Conservation (phyloP, 2,797 vertebrate species). For the Centroberyx gerrardi region DNA sequence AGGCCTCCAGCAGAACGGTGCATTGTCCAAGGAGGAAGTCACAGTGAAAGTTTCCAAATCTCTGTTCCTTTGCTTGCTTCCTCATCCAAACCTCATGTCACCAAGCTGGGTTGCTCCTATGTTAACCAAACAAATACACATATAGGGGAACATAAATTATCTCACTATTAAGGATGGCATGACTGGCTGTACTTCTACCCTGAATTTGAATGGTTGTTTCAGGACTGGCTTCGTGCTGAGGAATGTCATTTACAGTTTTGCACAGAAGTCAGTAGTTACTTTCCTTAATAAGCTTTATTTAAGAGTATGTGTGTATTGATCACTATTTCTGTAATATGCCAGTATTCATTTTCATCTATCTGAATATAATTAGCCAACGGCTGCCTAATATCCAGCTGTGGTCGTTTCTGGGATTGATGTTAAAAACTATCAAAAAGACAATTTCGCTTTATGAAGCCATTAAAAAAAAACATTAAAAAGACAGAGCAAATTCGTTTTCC, state of each 20-base stretch:
- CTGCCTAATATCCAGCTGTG: background rate
- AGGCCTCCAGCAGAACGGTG: slow-evolving; percentile 4
- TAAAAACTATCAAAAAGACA: background rate
- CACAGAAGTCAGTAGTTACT: background rate
- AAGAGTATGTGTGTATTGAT: background rate
- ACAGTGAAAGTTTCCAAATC: background rate
- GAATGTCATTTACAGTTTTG: background rate
- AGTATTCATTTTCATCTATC: too few relatives aligned
- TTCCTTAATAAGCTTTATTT: background rate
- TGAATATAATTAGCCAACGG: too few relatives aligned
- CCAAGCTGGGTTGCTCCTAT: background rate
- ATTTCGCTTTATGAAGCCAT: background rate
- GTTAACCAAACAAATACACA: background rate
- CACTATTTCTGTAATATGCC: background rate
- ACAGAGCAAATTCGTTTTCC: slow-evolving; percentile 14
- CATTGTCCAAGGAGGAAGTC: slow-evolving; percentile 2
- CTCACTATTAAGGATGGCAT: background rate
- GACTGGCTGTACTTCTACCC: background rate
- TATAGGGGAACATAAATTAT: background rate
- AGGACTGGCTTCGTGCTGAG: background rate
- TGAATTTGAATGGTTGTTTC: background rate
- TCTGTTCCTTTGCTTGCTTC: background rate
- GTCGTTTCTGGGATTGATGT: background rate
- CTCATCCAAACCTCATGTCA: background rate
- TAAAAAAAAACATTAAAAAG: slow-evolving; percentile 18